phyloP scores from a whole-genome alignment of 2,888 invertebrate genomes.

The Drosophila seclusa region DNA sequence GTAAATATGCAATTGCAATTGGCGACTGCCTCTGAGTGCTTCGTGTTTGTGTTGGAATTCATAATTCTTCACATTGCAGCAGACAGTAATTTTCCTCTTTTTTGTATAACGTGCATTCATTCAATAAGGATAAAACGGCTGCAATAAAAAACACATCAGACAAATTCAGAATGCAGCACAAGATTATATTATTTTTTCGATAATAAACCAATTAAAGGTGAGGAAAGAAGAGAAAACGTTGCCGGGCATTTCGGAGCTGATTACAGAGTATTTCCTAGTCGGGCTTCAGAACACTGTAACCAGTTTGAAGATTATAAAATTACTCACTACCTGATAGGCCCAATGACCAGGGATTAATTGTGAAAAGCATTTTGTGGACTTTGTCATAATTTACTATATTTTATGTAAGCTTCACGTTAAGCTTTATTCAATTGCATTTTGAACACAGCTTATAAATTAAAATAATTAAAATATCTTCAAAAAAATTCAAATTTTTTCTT shows the following conservation, averaged over 20 bases:
- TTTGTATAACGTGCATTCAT: not conserved
- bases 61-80: constrained; percentile 19
- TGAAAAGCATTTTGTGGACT: constrained; percentile 33
- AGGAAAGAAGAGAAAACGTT: not conserved
- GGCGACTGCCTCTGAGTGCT: constrained; percentile 40
- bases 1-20: constrained; percentile 72
- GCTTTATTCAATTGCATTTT: constrained; percentile 60
- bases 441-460: not conserved
- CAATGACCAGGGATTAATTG: constrained; percentile 32
- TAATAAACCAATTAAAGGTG: not conserved
- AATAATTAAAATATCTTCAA: not conserved
- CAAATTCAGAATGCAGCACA: not conserved
- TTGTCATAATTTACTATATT: constrained; percentile 59
- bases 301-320: not conserved
- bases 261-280: constrained; percentile 1
- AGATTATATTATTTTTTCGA: not conserved
- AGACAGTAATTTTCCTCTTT: constrained; percentile 15
- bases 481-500: not conserved
- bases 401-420: constrained; percentile 54
- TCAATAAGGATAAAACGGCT: not conserved
- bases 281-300: too few relatives aligned
- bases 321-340: constrained; percentile 29
- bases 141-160: not conserved
- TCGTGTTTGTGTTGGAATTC: constrained; percentile 53
- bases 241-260: not conserved